Evolutionary conservation across 2,797 vertebrate genomes (phyloP), one percentile per base, ranked within the genome.

Genomic region (Smutsia temminckii): DNA sequence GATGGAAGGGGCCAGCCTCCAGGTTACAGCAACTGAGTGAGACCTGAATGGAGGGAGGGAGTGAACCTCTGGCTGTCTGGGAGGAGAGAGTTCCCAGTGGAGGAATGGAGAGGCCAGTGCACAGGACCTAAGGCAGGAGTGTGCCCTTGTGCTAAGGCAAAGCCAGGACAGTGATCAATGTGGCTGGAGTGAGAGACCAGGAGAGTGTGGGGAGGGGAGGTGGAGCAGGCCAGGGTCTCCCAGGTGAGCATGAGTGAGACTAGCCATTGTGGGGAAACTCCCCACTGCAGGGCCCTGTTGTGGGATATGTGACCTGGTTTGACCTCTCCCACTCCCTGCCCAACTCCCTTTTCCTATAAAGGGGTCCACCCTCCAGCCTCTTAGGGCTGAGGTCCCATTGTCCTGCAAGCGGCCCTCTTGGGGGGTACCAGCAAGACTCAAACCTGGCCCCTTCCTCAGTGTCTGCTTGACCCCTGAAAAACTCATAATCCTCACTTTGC

Each of bases 201-300:
- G 14, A 29, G 32, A 8, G 40, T 11, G 7, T 5, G 25, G n/a
- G 51, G 20, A 12, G 11, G 2, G 6, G 29, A 34, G 29, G 18
- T 11, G 46, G 57, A 4, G 1, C 17, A 23, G 3, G 2, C 4
- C 16, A n/a, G 0, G 29, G 51, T 63, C 66, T 71, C 16, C 57
- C 20, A 13, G 69, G 51, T 61, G 17, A 32, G 27, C 16, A 5
- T 1, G n/a, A 25, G n/a, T 85, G 80, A 75, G 46, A 34, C 4
- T 10, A 55, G 13, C 8, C 12, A 11, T 49, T 20, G 1, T 20
- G n/a, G 46, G 40, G 32, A 23, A 3, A 11, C 32, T 84, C 51
- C 42, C 14, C 1, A 49, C 61, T 9, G 29, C 68, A 57, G 12
- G 55, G n/a, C 32, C 63, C 29, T 21, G 18, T 42, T 25, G 9